Conservation (phyloP, 2,888 invertebrate genomes). For the Microdon myrmicae region DNA sequence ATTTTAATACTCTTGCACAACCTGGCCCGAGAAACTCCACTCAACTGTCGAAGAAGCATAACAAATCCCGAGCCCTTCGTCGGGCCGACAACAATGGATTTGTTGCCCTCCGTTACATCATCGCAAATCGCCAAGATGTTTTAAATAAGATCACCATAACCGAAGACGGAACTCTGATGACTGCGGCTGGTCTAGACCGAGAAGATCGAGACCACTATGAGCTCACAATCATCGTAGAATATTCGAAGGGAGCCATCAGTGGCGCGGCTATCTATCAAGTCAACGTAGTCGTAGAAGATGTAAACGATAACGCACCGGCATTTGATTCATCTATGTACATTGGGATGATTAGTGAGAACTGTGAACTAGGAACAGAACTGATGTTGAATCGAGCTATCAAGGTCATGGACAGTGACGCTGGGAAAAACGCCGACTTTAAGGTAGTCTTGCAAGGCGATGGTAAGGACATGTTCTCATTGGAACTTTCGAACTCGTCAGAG, state of each 20-base stretch:
- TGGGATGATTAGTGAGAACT: slow-evolving; percentile 83
- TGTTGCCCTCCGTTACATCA: slow-evolving; percentile 75
- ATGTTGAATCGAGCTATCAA: slow-evolving; percentile 75
- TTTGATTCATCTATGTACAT: slow-evolving; percentile 80
- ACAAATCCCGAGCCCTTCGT: slow-evolving; percentile 55
- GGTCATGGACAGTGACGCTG: slow-evolving; percentile 79
- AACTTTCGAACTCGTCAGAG: slow-evolving; percentile 72
- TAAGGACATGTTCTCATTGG: slow-evolving; percentile 74
- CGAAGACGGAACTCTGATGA: slow-evolving; percentile 81
- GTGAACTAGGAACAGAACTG: slow-evolving; percentile 76
- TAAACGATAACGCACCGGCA: slow-evolving; percentile 86
- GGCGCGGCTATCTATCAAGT: slow-evolving; percentile 84
- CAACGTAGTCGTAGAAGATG: slow-evolving; percentile 82
- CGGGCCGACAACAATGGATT: slow-evolving; percentile 60
- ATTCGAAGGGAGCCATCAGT: slow-evolving; percentile 75
- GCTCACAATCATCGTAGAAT: slow-evolving; percentile 83
- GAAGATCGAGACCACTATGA: slow-evolving; percentile 79
- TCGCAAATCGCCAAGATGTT: slow-evolving; percentile 86
- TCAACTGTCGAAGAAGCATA: slow-evolving; percentile 18
- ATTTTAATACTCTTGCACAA: slow-evolving; percentile 56
- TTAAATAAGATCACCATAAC: slow-evolving; percentile 82
- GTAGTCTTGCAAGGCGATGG: slow-evolving; percentile 80
- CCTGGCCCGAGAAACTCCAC: slow-evolving; percentile 55
- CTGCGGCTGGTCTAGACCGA: slow-evolving; percentile 79
- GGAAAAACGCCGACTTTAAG: slow-evolving; percentile 75